Evolutionary conservation across 2,888 invertebrate genomes (phyloP).

Genomic region (Pristionchus entomophagus): DNA sequence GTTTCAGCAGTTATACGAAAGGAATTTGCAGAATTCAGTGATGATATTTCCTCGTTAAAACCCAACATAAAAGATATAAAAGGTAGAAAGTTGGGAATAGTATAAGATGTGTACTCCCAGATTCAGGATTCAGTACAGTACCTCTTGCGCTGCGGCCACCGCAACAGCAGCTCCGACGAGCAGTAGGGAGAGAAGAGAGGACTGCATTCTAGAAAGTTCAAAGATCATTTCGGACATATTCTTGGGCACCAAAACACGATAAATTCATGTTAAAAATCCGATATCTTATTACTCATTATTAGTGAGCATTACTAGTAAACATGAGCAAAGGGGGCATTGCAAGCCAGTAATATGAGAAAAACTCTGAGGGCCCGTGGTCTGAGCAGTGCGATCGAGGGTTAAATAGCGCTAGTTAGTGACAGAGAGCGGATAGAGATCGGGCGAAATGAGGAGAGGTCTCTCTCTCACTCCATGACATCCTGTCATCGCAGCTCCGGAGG

Average conservation of each 20-base stretch:
- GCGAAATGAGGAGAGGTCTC: neutral
- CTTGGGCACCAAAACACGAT: too few relatives aligned
- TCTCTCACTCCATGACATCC: neutral
- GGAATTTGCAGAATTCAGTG: too few relatives aligned
- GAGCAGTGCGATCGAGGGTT: neutral
- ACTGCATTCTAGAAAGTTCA: neutral
- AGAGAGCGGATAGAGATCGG: neutral
- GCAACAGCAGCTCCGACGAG: neutral
- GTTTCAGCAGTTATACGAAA: too few relatives aligned
- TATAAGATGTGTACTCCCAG: too few relatives aligned
- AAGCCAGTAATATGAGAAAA: neutral
- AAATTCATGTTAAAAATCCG: too few relatives aligned
- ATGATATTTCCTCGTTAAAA: too few relatives aligned
- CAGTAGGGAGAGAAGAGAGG: neutral
- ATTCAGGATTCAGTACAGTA: too few relatives aligned
- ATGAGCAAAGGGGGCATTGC: neutral
- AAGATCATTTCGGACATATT: neutral
- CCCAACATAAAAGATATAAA: too few relatives aligned
- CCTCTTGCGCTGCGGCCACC: neutral
- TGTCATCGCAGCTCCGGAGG: neutral
- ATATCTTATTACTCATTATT: too few relatives aligned
- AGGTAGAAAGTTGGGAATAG: too few relatives aligned
- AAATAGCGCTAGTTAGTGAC: constrained; percentile 1
- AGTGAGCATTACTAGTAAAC: neutral
- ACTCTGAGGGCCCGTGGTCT: neutral